Evolutionary conservation across 2,888 invertebrate genomes (phyloP).

Genomic region (Hyles lineata): DNA sequence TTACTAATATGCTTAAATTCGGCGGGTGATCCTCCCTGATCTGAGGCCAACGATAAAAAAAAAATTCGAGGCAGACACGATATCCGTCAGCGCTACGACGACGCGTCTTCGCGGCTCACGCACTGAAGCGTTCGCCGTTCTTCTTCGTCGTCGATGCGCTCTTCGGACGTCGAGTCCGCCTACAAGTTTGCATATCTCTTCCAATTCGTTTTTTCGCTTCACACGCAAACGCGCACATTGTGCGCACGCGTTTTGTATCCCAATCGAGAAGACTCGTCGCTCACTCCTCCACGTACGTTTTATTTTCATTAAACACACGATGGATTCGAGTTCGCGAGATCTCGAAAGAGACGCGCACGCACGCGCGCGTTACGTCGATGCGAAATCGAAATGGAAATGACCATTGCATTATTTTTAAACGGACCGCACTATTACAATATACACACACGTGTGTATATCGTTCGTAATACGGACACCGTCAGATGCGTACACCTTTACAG

Average conservation of each 20-base stretch:
- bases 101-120: conserved; percentile 30
- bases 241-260: conserved; percentile 17
- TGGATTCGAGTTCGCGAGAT: conserved; percentile 5
- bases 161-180: conserved; percentile 44
- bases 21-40: conserved; percentile 75
- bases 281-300: neutral
- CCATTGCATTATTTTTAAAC: conserved; percentile 40
- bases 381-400: conserved; percentile 16
- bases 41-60: conserved; percentile 65
- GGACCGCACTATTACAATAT: conserved; percentile 26
- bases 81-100: conserved; percentile 45
- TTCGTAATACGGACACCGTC: conserved; percentile 39
- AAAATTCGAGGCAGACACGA: conserved; percentile 44
- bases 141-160: conserved; percentile 42
- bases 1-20: conserved; percentile 88
- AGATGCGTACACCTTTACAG: conserved; percentile 32
- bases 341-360: conserved; percentile 22
- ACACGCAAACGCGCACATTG: conserved; percentile 29
- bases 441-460: neutral
- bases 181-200: conserved; percentile 19
- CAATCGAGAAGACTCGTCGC: neutral
- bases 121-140: conserved; percentile 39
- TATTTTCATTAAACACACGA: neutral
- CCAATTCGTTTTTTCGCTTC: neutral
- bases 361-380: conserved; percentile 13